Evolutionary conservation across 2,888 invertebrate genomes (phyloP), one percentile per base, ranked within the genome.

Genomic region (Plebejus anna): DNA sequence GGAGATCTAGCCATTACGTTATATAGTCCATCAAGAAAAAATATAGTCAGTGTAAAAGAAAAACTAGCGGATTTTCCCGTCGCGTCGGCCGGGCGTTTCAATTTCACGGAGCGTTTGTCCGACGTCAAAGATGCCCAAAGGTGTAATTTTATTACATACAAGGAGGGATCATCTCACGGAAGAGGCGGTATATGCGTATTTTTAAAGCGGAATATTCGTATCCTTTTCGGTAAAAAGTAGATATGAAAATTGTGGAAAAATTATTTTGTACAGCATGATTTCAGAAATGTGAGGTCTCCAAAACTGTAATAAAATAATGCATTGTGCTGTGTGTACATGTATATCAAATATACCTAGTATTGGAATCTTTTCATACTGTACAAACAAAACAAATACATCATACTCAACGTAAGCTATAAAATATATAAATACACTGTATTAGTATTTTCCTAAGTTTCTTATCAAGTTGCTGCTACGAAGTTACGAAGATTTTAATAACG

Each of bases 31-130:
- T 55, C 55, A 55, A 72, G 71, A 16, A 51, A 73, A 51, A 72
- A 72, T 28, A 47, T 72, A 47, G 72, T 72, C 72, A 51, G 51
- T 71, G 57, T 76, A 71, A 59, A 59, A 71, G 71, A 38, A 22
- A 76, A 72, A 76, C 76, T 72, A 76, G 72, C 75, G 75, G 78
- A 78, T 79, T 79, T 76, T 59, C 59, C 76, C 77, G 78, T 32
- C 6, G 66, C 66, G 77, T 59, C 55, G 77, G 79, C 85, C 87
- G 81, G 81, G 89, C 87, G 89, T 91, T 91, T 91, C 92, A 92
- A 93, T 93, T 92, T 92, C 92, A 92, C 92, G 92, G 91, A 86
- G 89, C 90, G 89, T 92, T 92, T 91, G 92, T 87, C 86, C 88
- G 89, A 89, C 89, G 88, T 88, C 87, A 89, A 91, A 90, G 88